phyloP scores from a whole-genome alignment of 2,113 vertebrate species.

The Ursus arctos region DNA sequence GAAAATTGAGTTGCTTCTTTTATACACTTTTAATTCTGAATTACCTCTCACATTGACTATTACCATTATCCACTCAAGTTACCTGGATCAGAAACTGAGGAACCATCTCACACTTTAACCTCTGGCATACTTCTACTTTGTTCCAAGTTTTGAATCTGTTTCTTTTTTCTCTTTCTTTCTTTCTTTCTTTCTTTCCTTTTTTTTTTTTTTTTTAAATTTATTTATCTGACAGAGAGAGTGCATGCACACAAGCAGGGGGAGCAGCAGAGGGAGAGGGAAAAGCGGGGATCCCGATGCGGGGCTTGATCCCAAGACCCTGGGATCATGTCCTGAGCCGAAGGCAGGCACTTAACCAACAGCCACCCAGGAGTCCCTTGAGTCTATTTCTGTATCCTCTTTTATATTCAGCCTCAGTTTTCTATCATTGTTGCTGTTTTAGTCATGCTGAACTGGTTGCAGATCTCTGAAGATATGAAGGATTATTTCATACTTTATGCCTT shows the following conservation, averaged over 20 bases:
- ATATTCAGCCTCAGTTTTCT: neutral
- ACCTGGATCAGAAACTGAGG: neutral
- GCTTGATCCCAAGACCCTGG: too few relatives aligned
- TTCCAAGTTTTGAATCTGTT: neutral
- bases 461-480: constrained; percentile 2
- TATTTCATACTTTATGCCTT: neutral
- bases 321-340: too few relatives aligned
- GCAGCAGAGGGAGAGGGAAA: too few relatives aligned
- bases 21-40: constrained; percentile 39
- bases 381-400: neutral
- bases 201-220: too few relatives aligned
- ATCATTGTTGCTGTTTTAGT: neutral
- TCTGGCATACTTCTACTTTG: neutral
- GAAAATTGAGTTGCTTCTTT: constrained; percentile 11
- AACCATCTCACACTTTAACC: neutral
- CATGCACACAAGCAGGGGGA: too few relatives aligned
- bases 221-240: too few relatives aligned
- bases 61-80: neutral
- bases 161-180: neutral
- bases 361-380: neutral
- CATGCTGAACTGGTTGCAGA: neutral
- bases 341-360: too few relatives aligned
- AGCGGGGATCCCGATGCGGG: too few relatives aligned
- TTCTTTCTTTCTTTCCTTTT: too few relatives aligned
- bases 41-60: neutral